Base-by-base conservation (phyloP, 2,797 vertebrate genomes). In the Chelon auratus region DNA sequence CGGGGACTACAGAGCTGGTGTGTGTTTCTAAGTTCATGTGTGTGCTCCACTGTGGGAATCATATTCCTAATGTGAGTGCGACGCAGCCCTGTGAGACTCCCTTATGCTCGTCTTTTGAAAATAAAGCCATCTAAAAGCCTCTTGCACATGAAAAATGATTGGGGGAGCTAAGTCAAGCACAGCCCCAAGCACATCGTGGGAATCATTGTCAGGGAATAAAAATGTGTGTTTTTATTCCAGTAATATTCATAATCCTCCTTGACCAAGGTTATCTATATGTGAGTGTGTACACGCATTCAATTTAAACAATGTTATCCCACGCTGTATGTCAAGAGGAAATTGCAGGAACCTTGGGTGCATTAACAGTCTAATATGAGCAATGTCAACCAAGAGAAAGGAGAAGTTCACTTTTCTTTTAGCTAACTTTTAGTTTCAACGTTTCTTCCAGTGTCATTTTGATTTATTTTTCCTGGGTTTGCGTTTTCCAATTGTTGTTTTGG, bases 21-120 rank as follows among this genome's bases (percentile, higher is more conserved):
- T 77, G 48, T 75, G 73, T 81, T 73, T 85, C 59, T 69, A 42
- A 69, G 57, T 79, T 70, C 67, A 76, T 83, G 66, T 67, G 62
- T 82, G 84, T 36, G 59, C 63, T 51, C 43, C 30, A 73, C 54
- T 79, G 68, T 81, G 68, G 70, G 77, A 81, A 47, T 86, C 42
- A 3, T 72, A 72, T 77, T 77, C 70, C 78, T 83, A 87, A 89
- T 87, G 83, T 82, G 81, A 83, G 82, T 82, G 84, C 81, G 84
- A 82, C 85, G 79, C 71, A 81, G 72, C 54, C 83, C 68, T 61
- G 5, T 70, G 82, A 83, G 84, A 88, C 79, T 83, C 75, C 62
- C 73, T 66, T 71, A 73, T 76, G 75, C 71, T 58, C 62, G 43
- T 82, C 73, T 80, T 80, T 86, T 80, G 56, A 83, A 83, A 81